Percentiles rank a stretch among this genome's conserved stretches.
Conservation (phyloP, 2,113 vertebrate species). For the Pteruthius melanotis region DNA sequence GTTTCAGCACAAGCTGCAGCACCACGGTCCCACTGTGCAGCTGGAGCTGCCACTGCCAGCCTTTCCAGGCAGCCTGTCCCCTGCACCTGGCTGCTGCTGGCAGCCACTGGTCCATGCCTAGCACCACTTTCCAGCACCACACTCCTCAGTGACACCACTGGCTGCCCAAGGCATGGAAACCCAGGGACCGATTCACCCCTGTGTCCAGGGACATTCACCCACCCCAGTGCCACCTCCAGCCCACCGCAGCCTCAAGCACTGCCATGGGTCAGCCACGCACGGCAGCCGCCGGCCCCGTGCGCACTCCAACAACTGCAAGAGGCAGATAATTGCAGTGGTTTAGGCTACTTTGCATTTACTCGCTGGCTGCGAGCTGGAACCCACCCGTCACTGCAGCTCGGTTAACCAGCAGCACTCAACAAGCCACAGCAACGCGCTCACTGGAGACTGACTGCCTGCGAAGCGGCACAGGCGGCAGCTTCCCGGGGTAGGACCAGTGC, state of each 20-base stretch:
- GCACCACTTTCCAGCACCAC: neutral
- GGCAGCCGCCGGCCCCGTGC: neutral
- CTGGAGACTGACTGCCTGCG: neutral
- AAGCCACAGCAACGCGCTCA: constrained; percentile 1
- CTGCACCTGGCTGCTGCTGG: neutral
- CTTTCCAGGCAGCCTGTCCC: neutral
- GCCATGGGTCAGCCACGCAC: neutral
- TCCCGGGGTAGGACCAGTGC: neutral
- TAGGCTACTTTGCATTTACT: constrained; percentile 39
- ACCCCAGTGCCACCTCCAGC: neutral
- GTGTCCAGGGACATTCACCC: neutral
- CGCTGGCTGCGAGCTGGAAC: constrained; percentile 8
- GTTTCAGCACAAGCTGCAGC: neutral
- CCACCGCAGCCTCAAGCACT: neutral
- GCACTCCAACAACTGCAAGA: neutral
- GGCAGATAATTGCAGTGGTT: constrained; percentile 52
- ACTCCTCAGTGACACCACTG: accelerated
- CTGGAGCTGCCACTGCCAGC: neutral
- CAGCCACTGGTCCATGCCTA: neutral
- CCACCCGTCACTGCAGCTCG: constrained; percentile 11
- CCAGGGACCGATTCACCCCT: accelerated
- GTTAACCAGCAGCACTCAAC: constrained; percentile 49
- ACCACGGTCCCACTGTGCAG: accelerated
- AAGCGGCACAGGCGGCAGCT: neutral
- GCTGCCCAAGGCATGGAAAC: neutral